Percentiles rank a stretch among this genome's conserved stretches.
phyloP scores from a whole-genome alignment of 1,140 invertebrate species.

The Drosophila jambulina region DNA sequence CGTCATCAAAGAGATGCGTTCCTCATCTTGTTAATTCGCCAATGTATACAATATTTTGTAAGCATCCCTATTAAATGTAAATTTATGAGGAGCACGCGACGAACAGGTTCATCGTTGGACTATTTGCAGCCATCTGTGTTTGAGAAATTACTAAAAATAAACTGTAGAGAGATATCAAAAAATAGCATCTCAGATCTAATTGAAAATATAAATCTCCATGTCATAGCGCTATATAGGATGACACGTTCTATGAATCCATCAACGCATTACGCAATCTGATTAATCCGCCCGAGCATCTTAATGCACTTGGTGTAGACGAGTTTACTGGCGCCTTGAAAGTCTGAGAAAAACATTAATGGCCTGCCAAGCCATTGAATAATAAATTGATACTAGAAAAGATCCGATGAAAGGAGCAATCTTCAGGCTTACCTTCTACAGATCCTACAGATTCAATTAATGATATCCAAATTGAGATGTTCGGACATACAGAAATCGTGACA shows the following conservation, averaged over 20 bases:
- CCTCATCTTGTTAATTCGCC: constrained; percentile 7
- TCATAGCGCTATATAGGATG: background rate
- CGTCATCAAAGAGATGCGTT: constrained; percentile 36
- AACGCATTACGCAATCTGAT: constrained; percentile 21
- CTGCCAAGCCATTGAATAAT: constrained; percentile 16
- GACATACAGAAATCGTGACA: constrained; percentile 1
- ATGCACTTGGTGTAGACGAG: constrained; percentile 16
- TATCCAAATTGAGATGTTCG: constrained; percentile 6
- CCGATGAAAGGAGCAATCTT: constrained; percentile 11
- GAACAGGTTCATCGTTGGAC: constrained; percentile 25
- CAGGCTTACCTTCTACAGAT: constrained; percentile 19
- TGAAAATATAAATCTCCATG: constrained; percentile 17
- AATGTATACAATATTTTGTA: constrained; percentile 27
- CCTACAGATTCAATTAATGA: constrained; percentile 1
- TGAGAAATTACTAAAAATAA: constrained; percentile 34
- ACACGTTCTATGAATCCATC: constrained; percentile 8
- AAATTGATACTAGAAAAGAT: constrained; percentile 9
- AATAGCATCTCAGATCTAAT: constrained; percentile 12
- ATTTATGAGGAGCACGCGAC: constrained; percentile 50
- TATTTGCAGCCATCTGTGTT: background rate
- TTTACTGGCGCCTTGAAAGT: constrained; percentile 2
- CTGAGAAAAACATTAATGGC: constrained; percentile 21
- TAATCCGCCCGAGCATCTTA: constrained; percentile 29
- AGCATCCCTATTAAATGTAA: constrained; percentile 24
- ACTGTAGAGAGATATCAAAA: background rate